A percentile compares a stretch with the other conserved stretches of the same genome.
phyloP scores from a whole-genome alignment of 1,140 invertebrate species.

The Cyrtorhinus lividipennis region DNA sequence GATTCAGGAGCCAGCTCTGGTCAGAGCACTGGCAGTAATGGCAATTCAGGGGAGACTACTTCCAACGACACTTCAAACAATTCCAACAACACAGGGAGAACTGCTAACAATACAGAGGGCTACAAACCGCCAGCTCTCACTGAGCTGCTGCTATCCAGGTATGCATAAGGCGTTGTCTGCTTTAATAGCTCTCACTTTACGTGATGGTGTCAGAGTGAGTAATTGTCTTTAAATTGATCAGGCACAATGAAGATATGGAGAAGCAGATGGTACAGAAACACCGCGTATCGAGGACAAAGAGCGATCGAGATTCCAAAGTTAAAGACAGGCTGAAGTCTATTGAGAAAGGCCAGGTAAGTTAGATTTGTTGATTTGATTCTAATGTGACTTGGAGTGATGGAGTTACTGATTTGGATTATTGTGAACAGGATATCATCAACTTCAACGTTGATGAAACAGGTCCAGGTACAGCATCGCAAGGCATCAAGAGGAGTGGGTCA shows the following conservation, averaged over 20 bases:
- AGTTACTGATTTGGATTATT: neutral
- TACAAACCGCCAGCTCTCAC: constrained; percentile 43
- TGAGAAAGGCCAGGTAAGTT: constrained; percentile 26
- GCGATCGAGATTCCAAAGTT: constrained; percentile 31
- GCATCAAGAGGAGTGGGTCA: constrained; percentile 39
- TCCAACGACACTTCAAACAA: constrained; percentile 11
- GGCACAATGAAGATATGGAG: constrained; percentile 65
- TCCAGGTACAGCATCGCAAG: constrained; percentile 27
- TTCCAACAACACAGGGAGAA: constrained; percentile 15
- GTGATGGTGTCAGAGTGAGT: too few species aligned
- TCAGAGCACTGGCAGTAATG: constrained; percentile 31
- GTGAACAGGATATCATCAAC: neutral
- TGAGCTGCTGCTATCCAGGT: constrained; percentile 44
- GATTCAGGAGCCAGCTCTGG: constrained; percentile 33
- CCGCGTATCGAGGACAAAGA: constrained; percentile 40
- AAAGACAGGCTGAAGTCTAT: constrained; percentile 30
- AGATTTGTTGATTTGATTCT: neutral
- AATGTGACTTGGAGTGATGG: neutral
- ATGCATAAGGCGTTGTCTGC: too few species aligned
- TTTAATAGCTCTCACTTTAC: too few species aligned
- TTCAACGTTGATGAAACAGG: neutral
- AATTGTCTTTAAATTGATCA: too few species aligned
- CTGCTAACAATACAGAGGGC: constrained; percentile 25
- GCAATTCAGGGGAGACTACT: constrained; percentile 23
- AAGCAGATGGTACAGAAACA: constrained; percentile 57